Evolutionary conservation across 2,113 vertebrate genomes (phyloP), one percentile per base, ranked within the genome.

Genomic region (Labeo rohita): DNA sequence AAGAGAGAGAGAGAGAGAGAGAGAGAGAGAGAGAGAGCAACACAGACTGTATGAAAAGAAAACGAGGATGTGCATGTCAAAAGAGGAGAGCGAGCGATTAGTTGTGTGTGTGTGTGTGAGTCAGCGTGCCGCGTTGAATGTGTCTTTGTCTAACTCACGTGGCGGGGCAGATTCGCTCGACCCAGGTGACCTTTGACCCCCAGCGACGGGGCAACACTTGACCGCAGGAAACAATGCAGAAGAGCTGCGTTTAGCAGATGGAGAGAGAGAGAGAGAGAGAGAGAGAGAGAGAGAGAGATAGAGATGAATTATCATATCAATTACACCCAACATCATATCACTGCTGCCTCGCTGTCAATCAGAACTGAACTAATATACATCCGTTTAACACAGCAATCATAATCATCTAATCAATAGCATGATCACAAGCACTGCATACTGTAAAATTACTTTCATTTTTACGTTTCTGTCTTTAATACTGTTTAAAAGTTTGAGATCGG

Each of bases 261-360:
- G 70, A 73, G 68, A 43, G 16, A 18, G 63, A 65, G 23, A 13
- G 63, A 65, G 63, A 66, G n/a, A 66, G 18, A 54, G 16, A 45
- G 56, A 34, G 47, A 85, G 28, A n/a, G n/a, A n/a, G n/a, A n/a
- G n/a, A n/a, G n/a, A n/a, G n/a, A n/a, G n/a, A n/a, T 54, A 8
- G 66, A 56, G 47, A 6, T 21, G 12, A 74, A 93, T 94, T 93
- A 94, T 86, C 90, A 93, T 92, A 93, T 92, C 92, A 92, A 93
- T 92, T 91, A 86, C 90, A 75, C 87, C 88, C 76, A 73, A 66
- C 63, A 36, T 85, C 88, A 90, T 91, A 91, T 91, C 80, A 83
- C 77, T 88, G 66, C 70, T 84, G 86, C 83, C 86, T 89, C 86
- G 89, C 72, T 90, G 88, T 90, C 77, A 91, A 83, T 90, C 79